Conservation (phyloP, 2,797 vertebrate species). For the Thripadectes ignobilis region DNA sequence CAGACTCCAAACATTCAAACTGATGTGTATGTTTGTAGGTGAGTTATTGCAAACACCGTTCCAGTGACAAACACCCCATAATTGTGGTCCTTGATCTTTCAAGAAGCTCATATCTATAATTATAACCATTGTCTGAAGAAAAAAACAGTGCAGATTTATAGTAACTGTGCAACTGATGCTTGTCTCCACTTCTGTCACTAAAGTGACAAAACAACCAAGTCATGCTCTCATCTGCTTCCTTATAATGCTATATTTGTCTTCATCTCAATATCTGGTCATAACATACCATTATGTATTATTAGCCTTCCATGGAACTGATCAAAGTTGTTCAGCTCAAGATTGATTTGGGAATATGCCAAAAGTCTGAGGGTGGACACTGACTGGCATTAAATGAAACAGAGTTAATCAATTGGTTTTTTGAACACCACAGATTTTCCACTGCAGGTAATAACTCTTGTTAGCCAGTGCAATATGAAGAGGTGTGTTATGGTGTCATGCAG, state of each 20-base stretch:
- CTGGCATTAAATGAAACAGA: not conserved
- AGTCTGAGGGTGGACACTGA: not conserved
- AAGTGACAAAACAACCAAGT: constrained; percentile 31
- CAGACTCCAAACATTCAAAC: not conserved
- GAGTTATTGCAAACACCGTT: not conserved
- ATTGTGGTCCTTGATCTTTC: not conserved
- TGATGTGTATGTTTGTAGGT: not conserved
- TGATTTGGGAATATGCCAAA: not conserved
- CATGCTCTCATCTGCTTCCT: not conserved
- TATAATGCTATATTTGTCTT: not conserved
- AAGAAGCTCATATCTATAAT: constrained; percentile 1
- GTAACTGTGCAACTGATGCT: not conserved
- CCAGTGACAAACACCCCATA: constrained; percentile 16
- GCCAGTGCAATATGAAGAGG: not conserved
- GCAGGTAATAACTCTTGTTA: not conserved
- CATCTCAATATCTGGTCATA: not conserved
- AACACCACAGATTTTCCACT: not conserved
- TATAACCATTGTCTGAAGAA: constrained; percentile 6
- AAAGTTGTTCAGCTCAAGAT: not conserved
- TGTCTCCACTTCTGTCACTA: not conserved
- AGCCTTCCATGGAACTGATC: not conserved
- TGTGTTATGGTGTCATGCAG: not conserved
- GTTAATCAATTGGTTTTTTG: not conserved
- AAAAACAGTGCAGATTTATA: not conserved
- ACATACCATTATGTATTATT: not conserved